Percentiles rank a stretch among this genome's conserved stretches.
Conservation (phyloP, 2,888 invertebrate species). For the Polyploca ridens region DNA sequence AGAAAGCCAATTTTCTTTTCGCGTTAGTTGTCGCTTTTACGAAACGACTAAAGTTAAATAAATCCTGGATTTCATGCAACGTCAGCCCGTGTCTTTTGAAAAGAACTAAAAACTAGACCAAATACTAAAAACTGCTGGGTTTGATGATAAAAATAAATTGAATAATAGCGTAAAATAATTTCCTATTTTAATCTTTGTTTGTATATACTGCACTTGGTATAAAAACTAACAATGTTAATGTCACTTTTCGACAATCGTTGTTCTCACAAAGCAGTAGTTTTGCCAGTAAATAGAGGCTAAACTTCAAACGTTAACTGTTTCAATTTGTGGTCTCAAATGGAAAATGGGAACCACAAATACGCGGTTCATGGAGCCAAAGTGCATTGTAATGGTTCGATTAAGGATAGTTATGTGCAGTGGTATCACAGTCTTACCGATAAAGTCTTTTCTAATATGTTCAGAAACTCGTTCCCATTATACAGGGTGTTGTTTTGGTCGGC, state of each 20-base stretch:
- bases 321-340: slow-evolving; percentile 55
- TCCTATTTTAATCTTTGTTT: slow-evolving; percentile 20
- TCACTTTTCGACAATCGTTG: slow-evolving; percentile 4
- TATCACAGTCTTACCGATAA: slow-evolving; percentile 23
- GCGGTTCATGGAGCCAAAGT: slow-evolving; percentile 34
- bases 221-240: slow-evolving; percentile 19
- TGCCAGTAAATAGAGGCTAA: slow-evolving; percentile 11
- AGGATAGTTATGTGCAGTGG: slow-evolving; percentile 25
- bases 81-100: background rate
- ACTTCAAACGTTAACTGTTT: slow-evolving; percentile 51
- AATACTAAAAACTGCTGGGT: background rate
- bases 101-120: background rate
- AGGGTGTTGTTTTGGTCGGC: no score
- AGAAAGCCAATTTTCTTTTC: background rate
- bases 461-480: background rate
- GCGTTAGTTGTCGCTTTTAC: background rate
- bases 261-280: background rate
- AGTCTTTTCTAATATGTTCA: slow-evolving; percentile 2
- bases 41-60: background rate
- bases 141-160: no score
- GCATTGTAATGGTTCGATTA: slow-evolving; percentile 37
- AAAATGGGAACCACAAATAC: slow-evolving; percentile 55
- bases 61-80: background rate
- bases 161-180: no score
- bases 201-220: slow-evolving; percentile 14